Percentiles rank a stretch among this genome's conserved stretches.
phyloP scores from a whole-genome alignment of 1,140 invertebrate genomes.

The Chironomus striatipennis region DNA sequence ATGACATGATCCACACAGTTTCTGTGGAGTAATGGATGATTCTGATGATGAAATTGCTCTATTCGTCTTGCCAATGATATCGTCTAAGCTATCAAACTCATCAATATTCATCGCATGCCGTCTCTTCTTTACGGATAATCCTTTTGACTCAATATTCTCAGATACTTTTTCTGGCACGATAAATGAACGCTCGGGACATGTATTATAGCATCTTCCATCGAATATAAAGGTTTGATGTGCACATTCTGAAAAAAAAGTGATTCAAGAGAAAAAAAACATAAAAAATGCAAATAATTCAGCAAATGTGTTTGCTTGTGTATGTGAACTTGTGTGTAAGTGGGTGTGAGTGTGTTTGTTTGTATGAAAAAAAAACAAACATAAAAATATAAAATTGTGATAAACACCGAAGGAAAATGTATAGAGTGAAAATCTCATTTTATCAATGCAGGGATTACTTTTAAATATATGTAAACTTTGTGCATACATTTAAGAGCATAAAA shows the following conservation, averaged over 20 bases:
- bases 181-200: slow-evolving; percentile 33
- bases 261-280: not conserved
- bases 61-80: slow-evolving; percentile 31
- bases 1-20: slow-evolving; percentile 31
- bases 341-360: not conserved
- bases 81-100: not conserved
- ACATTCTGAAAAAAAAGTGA: slow-evolving; percentile 32
- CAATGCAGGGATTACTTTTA: too few species aligned
- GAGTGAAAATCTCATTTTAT: too few species aligned
- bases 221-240: slow-evolving; percentile 30
- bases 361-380: not conserved
- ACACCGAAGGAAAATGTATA: too few species aligned
- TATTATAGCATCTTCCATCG: slow-evolving; percentile 32
- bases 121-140: slow-evolving; percentile 14
- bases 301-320: not conserved
- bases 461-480: too few species aligned
- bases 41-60: slow-evolving; percentile 31
- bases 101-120: slow-evolving; percentile 26
- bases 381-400: not conserved
- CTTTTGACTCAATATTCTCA: not conserved
- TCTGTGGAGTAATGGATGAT: slow-evolving; percentile 27
- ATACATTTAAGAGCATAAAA: too few species aligned
- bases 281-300: slow-evolving; percentile 7
- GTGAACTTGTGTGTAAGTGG: not conserved
- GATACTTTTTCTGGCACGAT: slow-evolving; percentile 18